Percentiles rank a stretch among this genome's conserved stretches.
Evolutionary conservation across 2,797 vertebrate species (phyloP).

Genomic region (Prunella strophiata): DNA sequence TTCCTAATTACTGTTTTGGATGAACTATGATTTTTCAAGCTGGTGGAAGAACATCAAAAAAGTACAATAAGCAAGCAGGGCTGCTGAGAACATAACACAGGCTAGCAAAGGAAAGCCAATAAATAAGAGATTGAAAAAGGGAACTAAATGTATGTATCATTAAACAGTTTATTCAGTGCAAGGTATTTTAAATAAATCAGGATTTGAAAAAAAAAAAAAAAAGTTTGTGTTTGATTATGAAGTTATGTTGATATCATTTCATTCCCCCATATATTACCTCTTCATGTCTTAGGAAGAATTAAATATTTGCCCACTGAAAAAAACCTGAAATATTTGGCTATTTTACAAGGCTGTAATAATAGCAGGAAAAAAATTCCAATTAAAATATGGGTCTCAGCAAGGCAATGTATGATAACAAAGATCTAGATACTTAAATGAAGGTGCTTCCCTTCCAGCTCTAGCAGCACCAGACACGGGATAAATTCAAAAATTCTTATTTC

Average conservation of each 20-base stretch:
- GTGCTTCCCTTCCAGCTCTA: background rate
- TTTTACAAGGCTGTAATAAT: background rate
- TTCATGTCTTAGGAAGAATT: background rate
- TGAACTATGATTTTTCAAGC: conserved; percentile 15
- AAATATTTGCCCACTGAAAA: background rate
- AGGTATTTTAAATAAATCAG: conserved; percentile 14
- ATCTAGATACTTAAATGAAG: background rate
- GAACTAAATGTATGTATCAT: conserved; percentile 2
- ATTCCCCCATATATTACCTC: background rate
- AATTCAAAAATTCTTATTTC: background rate
- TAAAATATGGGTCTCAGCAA: background rate
- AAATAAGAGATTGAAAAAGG: background rate
- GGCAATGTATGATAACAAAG: background rate
- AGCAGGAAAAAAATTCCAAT: background rate
- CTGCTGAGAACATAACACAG: background rate
- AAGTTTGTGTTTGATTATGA: background rate
- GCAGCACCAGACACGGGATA: background rate
- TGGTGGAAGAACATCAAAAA: conserved; percentile 18
- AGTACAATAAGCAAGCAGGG: background rate
- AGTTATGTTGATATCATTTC: background rate
- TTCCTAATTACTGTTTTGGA: conserved; percentile 20
- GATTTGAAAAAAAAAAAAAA: background rate
- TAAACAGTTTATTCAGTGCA: conserved; percentile 4
- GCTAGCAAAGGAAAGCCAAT: background rate
- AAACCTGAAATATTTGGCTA: background rate